Conservation (phyloP, 2,888 invertebrate genomes). For the Gastrophysa polygoni region DNA sequence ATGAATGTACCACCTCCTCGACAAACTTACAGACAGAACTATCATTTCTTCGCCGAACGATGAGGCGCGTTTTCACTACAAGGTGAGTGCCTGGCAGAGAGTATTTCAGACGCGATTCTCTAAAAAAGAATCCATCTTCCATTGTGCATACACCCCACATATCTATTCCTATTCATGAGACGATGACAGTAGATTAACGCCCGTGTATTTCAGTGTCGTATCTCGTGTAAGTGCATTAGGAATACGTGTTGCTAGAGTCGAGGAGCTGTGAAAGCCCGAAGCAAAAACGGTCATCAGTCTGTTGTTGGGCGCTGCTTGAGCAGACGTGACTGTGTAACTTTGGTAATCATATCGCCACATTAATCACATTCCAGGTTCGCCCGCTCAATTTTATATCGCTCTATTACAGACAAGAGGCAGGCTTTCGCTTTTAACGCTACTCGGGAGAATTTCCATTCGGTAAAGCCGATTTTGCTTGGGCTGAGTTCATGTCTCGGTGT, state of each 20-base stretch:
- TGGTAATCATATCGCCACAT: conserved; percentile 48
- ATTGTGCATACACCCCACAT: background rate
- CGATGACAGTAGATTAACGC: background rate
- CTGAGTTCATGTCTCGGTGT: too few relatives aligned
- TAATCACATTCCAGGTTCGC: conserved; percentile 45
- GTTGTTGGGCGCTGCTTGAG: conserved; percentile 42
- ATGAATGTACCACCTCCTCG: too few relatives aligned
- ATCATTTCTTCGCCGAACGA: too few relatives aligned
- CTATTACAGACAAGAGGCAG: conserved; percentile 35
- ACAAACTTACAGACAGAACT: too few relatives aligned
- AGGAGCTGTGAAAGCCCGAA: conserved; percentile 32
- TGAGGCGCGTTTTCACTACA: too few relatives aligned
- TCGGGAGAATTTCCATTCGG: background rate
- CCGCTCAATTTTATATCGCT: conserved; percentile 44
- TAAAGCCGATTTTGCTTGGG: too few relatives aligned
- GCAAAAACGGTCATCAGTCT: conserved; percentile 48
- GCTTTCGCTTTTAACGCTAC: conserved; percentile 19
- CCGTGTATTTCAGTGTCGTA: conserved; percentile 10
- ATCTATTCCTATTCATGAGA: background rate
- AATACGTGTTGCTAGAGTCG: conserved; percentile 43
- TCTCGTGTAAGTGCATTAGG: conserved; percentile 35
- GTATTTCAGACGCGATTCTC: background rate
- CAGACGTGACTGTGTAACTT: conserved; percentile 50
- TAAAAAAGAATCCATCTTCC: background rate
- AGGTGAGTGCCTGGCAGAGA: background rate